Evolutionary conservation across 2,888 invertebrate species (phyloP), one percentile per base, ranked within the genome.

Genomic region (Galerucella nymphaeae): DNA sequence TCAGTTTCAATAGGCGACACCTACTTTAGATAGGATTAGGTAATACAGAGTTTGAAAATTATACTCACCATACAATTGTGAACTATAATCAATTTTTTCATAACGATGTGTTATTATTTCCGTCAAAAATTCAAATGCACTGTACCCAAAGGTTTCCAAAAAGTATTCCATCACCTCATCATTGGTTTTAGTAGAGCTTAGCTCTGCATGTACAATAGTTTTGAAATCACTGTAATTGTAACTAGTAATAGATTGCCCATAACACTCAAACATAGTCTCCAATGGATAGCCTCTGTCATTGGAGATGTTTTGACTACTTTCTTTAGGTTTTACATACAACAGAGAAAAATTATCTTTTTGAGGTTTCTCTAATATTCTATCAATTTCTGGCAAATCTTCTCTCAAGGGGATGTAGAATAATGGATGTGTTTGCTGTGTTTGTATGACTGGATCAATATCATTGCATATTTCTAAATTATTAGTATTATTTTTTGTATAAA

Each of bases 91-190:
- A 66, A 82, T 82, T 59, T 76, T 77, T 55, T 77, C 74, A 67
- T 79, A 70, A 42, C 85, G 76, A 78, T 86, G 80, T 70, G 82
- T 82, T n/a, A 86, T 81, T 73, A 86, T 82, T 72, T 84, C 83
- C 30, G 80, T 82, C 53, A 86, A 80, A 70, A 86, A 82, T 75
- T 86, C 86, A 74, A 86, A 85, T 38, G 84, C 79, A 78, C 97
- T 95, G 85, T 94, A 96, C 0, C 98, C 98, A 30, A 97, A 88
- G 5, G 97, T 87, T 81, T 98, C 98, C 85, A 97, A 94, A 20
- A 98, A 87, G 85, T 95, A 94, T 82, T 93, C 93, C 84, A 95
- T 93, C 74, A 95, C 87, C 80, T 93, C 94, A 64, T 86, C 82
- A 68, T 83, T 83, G 13, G 83, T 81, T 75, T 82, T 84, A 42